Evolutionary conservation across 2,113 vertebrate species (phyloP).

Genomic region (Spheniscus mendiculus): DNA sequence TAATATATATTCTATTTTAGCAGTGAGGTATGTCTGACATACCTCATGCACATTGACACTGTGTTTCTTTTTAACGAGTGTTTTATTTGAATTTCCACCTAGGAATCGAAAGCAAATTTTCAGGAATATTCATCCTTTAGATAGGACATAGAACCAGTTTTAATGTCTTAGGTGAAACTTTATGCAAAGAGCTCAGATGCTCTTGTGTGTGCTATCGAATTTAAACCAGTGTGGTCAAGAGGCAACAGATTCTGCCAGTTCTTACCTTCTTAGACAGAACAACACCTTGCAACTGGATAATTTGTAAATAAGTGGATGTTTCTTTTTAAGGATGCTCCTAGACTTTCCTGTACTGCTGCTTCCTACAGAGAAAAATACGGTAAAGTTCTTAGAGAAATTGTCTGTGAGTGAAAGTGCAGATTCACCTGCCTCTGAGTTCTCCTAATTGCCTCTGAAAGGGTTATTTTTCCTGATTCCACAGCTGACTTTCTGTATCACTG

Average conservation of each 20-base stretch:
- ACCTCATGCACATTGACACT: not conserved
- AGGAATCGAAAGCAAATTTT: not conserved
- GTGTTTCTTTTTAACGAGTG: not conserved
- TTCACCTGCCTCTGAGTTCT: not conserved
- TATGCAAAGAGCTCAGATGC: not conserved
- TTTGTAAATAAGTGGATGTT: not conserved
- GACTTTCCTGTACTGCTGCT: not conserved
- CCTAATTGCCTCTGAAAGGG: not conserved
- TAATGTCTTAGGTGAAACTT: not conserved
- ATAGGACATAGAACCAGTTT: not conserved
- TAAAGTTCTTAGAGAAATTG: not conserved
- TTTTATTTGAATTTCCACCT: not conserved
- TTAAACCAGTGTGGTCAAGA: not conserved
- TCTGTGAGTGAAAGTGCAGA: not conserved
- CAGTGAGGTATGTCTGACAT: too few species aligned
- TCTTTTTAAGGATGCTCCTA: not conserved
- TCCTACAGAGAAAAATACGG: accelerated
- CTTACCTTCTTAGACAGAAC: not conserved
- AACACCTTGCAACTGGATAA: not conserved
- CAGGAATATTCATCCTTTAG: not conserved
- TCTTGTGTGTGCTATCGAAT: not conserved
- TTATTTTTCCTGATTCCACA: not conserved
- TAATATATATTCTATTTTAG: not conserved
- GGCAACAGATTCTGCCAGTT: not conserved
- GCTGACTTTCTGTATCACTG: not conserved